Base-by-base conservation (phyloP, 2,888 invertebrate species). In the Ellobium chinense region DNA sequence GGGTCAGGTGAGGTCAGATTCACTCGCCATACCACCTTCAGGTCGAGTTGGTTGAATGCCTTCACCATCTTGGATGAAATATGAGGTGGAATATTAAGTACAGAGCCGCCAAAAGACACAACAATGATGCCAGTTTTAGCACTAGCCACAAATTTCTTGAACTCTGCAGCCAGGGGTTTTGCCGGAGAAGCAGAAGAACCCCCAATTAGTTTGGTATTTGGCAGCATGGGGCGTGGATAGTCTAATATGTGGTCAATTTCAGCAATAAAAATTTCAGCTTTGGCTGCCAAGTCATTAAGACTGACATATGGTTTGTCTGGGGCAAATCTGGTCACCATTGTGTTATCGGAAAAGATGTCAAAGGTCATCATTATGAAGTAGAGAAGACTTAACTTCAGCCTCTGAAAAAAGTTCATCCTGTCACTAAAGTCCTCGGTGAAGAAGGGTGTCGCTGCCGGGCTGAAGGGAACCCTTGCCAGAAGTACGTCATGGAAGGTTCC, bases 101-200 rank as follows among this genome's bases (percentile, higher is more conserved):
- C 75, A 70, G 68, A 58, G 37, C 82, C 83, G n/a, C 88, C 88
- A 69, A 88, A 86, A 12, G 86, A 83, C 62, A 87, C 79, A 14
- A 88, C 63, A 34, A 87, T 81, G 2, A 86, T 84, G 5, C 86
- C 88, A n/a, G 39, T 31, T 27, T 58, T 39, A 1, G 78, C 60
- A 12, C 83, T 21, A 31, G 66, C 78, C 2, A 83, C 84, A 27
- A 78, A 80, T 31, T 83, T 75, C 62, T 85, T 78, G 29, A 86
- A 83, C 27, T 78, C 60, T 12, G 36, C 69, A 24, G 73, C 80
- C n/a, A 88, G 81, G 4, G 81, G 79, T 18, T 82, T 84, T 2
- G 84, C 79, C 1, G 85, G 81, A 7, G 73, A 63, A 14, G 85
- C 82, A 24, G 86, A 86, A 9, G 87, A 69, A 9, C 87, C 88